phyloP scores from a whole-genome alignment of 2,113 vertebrate species.

The Xyliphius kryptos region DNA sequence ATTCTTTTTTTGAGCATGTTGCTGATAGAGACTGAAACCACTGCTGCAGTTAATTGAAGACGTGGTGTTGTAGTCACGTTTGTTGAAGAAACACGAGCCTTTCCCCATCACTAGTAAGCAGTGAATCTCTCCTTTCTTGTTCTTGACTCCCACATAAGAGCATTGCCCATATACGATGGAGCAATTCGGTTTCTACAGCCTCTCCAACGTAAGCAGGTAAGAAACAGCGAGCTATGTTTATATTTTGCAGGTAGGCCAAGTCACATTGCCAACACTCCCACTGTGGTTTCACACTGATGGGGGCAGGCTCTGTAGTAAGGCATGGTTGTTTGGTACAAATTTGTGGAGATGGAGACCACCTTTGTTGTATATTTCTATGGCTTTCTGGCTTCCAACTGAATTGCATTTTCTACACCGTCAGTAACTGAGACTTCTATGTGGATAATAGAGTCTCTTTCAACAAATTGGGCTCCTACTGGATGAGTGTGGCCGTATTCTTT shows the following conservation, averaged over 20 bases:
- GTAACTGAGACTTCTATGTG: no score
- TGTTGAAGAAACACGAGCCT: no score
- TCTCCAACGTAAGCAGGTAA: slow-evolving; percentile 1
- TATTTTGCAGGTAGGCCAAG: slow-evolving; percentile 1
- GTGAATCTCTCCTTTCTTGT: no score
- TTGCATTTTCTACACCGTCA: slow-evolving; percentile 7
- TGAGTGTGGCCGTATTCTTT: slow-evolving; percentile 3
- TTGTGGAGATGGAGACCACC: slow-evolving; percentile 4
- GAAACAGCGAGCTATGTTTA: slow-evolving; percentile 17
- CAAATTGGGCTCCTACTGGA: slow-evolving; percentile 6
- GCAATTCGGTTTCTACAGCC: slow-evolving; percentile 12
- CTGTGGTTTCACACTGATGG: not conserved
- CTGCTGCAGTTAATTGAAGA: no score
- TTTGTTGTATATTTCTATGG: not conserved
- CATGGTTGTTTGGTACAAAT: slow-evolving; percentile 13
- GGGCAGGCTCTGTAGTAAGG: not conserved
- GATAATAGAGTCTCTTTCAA: slow-evolving; percentile 14
- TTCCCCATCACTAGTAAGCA: no score
- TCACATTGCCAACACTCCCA: slow-evolving; percentile 11
- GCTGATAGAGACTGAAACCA: no score
- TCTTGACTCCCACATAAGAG: no score
- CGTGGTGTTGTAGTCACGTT: no score
- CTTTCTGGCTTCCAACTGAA: not conserved
- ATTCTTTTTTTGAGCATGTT: no score
- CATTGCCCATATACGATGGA: slow-evolving; percentile 1